These are phyloP conservation scores for Panthera leo DNA, from an alignment of 2,113 vertebrate genomes.

Conservation along the genomic window DNA sequence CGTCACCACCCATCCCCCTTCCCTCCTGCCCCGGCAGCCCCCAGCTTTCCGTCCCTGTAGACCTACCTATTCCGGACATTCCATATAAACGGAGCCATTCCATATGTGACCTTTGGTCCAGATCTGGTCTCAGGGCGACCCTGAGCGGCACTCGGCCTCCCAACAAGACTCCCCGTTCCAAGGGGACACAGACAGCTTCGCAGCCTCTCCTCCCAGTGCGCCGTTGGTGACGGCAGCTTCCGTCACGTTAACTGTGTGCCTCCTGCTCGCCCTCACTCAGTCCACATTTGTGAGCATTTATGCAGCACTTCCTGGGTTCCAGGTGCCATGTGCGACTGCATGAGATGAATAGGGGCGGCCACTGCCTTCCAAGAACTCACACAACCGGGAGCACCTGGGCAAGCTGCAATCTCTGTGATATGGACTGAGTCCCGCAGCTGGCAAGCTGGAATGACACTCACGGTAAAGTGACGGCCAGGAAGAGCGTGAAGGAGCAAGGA, in stretches of 20 bases:
- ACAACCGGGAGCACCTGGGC: fast-evolving
- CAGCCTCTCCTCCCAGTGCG: not conserved
- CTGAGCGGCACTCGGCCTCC: not conserved
- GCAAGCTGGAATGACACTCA: not conserved
- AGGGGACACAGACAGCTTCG: not conserved
- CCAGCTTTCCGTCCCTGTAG: not conserved
- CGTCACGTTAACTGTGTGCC: fast-evolving
- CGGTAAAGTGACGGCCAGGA: no score
- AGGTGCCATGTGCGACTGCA: fast-evolving
- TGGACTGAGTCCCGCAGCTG: not conserved
- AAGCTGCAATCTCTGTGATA: not conserved
- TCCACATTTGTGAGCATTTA: not conserved
- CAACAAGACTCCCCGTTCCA: not conserved
- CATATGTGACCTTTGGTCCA: not conserved
- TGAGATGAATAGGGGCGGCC: not conserved
- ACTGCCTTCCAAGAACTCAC: not conserved
- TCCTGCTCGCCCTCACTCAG: not conserved
- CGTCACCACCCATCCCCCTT: no score
- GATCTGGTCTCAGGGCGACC: not conserved
- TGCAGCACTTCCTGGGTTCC: not conserved
- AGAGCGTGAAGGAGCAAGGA: not conserved
- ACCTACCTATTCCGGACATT: not conserved
- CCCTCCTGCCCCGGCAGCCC: not conserved
- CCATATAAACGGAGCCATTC: no score
- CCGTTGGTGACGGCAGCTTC: no score